Evolutionary conservation across 2,888 invertebrate species (phyloP), one percentile per base, ranked within the genome.

Genomic region (Brachylomia viminalis): DNA sequence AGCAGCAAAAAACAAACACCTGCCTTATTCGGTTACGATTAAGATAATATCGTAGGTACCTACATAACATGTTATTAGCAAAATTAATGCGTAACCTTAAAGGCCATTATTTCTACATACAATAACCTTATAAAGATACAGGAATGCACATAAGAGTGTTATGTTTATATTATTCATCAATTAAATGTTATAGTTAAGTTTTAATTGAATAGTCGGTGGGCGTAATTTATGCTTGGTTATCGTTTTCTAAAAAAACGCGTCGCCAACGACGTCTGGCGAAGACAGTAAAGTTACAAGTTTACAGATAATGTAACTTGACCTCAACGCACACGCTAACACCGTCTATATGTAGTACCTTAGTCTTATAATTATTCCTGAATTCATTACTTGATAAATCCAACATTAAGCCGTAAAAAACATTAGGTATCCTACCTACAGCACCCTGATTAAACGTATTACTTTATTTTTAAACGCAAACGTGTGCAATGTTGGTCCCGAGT

Each of bases 351-450:
- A 75, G 75, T 83, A 75, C 76, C 79, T 87, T 82, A 84, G 85
- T 80, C 38, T 84, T 87, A 86, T 87, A 89, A 90, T 90, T 87
- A 87, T 81, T 78, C 79, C 76, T 75, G 76, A 85, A 87, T 83
- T 72, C 70, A 81, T 83, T 79, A 69, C 65, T 78, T 87, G 83
- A 85, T 86, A 87, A 87, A 77, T 85, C 77, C 79, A 84, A 85
- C 83, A 89, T 89, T 88, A 87, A 88, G 88, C 77, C 80, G 85
- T 88, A 86, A 87, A 90, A 86, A 75, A 79, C 77, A 79, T 85
- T 81, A 78, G n/a, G n/a, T n/a, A n/a, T n/a, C n/a, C n/a, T 85
- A 80, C 75, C 73, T 79, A 83, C 83, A 15, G 42, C 27, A 80
- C 77, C 79, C 69, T 86, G 89, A 89, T 89, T 86, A 90, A 87